Base-by-base conservation (phyloP, 2,113 vertebrate genomes). In the Mastomys natalensis region DNA sequence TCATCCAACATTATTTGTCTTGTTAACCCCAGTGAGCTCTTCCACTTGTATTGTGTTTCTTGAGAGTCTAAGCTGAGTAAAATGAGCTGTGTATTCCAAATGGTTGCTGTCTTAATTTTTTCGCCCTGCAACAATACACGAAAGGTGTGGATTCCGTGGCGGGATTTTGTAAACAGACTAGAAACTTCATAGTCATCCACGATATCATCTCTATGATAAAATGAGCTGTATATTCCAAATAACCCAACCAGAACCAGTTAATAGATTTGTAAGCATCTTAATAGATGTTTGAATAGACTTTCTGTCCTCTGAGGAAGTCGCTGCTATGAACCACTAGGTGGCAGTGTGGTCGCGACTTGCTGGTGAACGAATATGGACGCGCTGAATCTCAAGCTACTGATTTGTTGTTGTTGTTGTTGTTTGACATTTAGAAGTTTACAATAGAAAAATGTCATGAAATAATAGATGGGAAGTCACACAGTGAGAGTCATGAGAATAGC, bases 301-400 rank as follows among this genome's bases (percentile, higher is more conserved):
- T 89, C 86, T 58, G 58, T 64, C 81, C 68, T 16, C 37, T 1
- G 24, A 4, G 22, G 62, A 76, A 74, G 40, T 45, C 66, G 68
- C 78, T 0, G 11, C 60, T 7, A 7, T 53, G 34, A 37, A 78
- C 98, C 98, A 98, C 98, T 98, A 98, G 98, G 97, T 99, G 98
- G 98, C 98, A 98, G 98, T 98, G 80, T 97, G 97, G 87, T 96
- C 89, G 96, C 70, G 89, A 97, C 89, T 97, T 92, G 72, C 51
- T 15, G 40, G 43, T n/a, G 82, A 89, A 51, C 2, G 66, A 96
- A 95, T 74, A 51, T 40, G 3, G 58, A 76, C 2, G 12, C 16
- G 40, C 22, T 53, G 81, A 93, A 85, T 77, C 37, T 72, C 92
- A 24, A 86, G 31, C 84, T 76, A 45, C 22, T 72, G 31, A 16